phyloP scores from a whole-genome alignment of 1,140 invertebrate species.

The Diprion similis region DNA sequence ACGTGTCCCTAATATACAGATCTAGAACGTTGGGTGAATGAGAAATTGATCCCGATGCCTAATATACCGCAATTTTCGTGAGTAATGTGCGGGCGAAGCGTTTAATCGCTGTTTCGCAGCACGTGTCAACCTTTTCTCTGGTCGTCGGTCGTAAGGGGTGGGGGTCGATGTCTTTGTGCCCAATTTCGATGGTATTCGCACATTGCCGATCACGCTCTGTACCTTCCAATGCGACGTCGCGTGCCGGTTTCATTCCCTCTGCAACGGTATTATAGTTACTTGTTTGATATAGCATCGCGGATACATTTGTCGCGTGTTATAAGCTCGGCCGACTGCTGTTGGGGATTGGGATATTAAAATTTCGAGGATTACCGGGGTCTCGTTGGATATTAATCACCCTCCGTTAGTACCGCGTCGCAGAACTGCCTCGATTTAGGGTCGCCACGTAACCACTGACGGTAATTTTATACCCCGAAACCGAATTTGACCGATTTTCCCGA shows the following conservation, averaged over 20 bases:
- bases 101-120: too few species aligned
- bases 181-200: not conserved
- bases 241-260: not conserved
- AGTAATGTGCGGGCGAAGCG: too few species aligned
- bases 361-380: not conserved
- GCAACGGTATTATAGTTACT: not conserved
- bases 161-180: not conserved
- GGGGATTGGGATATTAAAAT: not conserved
- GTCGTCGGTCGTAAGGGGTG: too few species aligned
- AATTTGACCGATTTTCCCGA: too few species aligned
- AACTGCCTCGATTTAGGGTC: not conserved
- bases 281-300: slow-evolving; percentile 6
- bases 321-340: not conserved
- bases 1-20: too few species aligned
- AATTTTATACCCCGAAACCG: not conserved
- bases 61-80: too few species aligned
- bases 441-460: not conserved
- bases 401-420: not conserved
- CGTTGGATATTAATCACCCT: not conserved
- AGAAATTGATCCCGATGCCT: too few species aligned
- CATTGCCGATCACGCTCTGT: not conserved
- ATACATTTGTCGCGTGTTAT: not conserved
- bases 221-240: not conserved
- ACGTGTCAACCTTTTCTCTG: too few species aligned
- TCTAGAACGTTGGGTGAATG: too few species aligned